Percentiles rank a stretch among this genome's conserved stretches.
Evolutionary conservation across 1,140 invertebrate species (phyloP).

Genomic region (Nasonia vitripennis): DNA sequence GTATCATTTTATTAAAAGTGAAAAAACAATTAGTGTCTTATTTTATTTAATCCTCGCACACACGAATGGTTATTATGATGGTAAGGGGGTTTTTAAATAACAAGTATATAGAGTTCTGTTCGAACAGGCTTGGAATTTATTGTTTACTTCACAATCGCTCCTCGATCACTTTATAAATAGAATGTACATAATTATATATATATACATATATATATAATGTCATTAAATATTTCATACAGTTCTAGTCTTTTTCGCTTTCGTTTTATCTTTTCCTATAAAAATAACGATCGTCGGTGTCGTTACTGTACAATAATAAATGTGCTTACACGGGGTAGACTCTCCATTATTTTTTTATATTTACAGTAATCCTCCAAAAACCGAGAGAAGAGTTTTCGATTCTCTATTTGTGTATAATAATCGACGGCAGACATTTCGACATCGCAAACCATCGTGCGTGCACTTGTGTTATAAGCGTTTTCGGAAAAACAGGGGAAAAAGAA

Average conservation of each 20-base stretch:
- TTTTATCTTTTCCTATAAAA: constrained; percentile 50
- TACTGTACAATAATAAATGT: constrained; percentile 51
- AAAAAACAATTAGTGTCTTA: neutral
- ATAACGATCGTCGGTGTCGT: constrained; percentile 50
- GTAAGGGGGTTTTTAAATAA: constrained; percentile 4
- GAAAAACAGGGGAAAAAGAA: constrained; percentile 20
- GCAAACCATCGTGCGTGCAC: constrained; percentile 30
- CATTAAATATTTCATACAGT: constrained; percentile 50
- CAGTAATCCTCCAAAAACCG: constrained; percentile 27
- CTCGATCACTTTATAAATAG: constrained; percentile 46
- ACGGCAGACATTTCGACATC: constrained; percentile 44
- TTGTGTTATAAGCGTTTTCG: constrained; percentile 30
- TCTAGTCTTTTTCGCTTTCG: constrained; percentile 45
- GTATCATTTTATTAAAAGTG: constrained; percentile 52
- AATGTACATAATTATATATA: constrained; percentile 49
- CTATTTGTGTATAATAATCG: constrained; percentile 29
- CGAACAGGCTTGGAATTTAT: constrained; percentile 48
- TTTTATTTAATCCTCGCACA: constrained; percentile 14
- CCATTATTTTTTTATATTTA: constrained; percentile 42
- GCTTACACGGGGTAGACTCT: constrained; percentile 42
- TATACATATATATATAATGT: constrained; percentile 25
- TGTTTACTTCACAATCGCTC: constrained; percentile 44
- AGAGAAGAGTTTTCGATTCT: constrained; percentile 32
- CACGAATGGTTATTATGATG: neutral
- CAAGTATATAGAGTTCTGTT: constrained; percentile 21